A percentile compares a stretch with the other conserved stretches of the same genome.
Evolutionary conservation across 2,797 vertebrate genomes (phyloP).

Genomic region (Xenopus petersii): DNA sequence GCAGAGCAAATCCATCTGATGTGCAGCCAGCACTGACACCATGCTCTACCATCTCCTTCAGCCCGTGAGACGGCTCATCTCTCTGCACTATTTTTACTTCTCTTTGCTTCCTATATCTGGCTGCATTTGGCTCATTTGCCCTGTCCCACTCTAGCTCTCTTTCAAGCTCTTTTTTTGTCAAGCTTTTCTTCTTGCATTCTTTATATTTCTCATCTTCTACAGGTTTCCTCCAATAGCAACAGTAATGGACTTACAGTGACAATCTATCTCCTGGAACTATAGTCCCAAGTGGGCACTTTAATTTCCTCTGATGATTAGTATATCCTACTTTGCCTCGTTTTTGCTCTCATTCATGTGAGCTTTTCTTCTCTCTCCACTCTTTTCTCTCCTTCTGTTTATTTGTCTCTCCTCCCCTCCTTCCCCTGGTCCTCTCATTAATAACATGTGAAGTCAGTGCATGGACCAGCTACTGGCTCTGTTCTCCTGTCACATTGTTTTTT

Average conservation of each 20-base stretch:
- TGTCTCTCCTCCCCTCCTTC: not conserved
- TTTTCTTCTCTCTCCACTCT: not conserved
- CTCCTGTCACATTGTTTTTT: constrained; percentile 49
- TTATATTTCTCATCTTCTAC: not conserved
- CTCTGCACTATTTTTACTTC: constrained; percentile 4
- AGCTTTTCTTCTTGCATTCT: not conserved
- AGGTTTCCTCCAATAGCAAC: no score
- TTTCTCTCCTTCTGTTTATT: not conserved
- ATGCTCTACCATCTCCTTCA: not conserved
- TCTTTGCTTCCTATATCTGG: not conserved
- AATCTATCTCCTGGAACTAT: no score
- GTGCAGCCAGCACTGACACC: constrained; percentile 6
- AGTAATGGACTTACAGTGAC: no score
- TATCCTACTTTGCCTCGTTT: no score
- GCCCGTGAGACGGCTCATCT: not conserved
- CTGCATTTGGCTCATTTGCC: not conserved
- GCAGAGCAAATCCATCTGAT: constrained; percentile 19
- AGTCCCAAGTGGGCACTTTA: no score
- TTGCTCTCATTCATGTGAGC: no score
- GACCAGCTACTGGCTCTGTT: constrained; percentile 42
- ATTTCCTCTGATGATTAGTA: no score
- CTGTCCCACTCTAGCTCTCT: not conserved
- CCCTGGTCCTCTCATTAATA: constrained; percentile 31
- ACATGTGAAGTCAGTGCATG: constrained; percentile 41
- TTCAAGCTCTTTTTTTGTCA: not conserved